A percentile compares a stretch with the other conserved stretches of the same genome.
phyloP scores from a whole-genome alignment of 1,140 invertebrate species.

The Hesperophylax magnus region DNA sequence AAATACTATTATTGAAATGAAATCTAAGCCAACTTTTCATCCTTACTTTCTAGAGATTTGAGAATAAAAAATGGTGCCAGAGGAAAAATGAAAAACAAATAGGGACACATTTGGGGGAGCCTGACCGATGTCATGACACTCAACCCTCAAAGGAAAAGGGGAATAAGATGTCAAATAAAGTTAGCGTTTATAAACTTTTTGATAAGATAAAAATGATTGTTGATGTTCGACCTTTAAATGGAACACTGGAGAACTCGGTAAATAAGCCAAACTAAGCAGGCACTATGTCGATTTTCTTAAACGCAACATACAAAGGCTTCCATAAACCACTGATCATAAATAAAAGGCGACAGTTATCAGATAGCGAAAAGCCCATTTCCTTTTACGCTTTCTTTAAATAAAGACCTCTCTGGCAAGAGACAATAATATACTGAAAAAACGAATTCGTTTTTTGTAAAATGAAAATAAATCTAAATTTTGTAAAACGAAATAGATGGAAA shows the following conservation, averaged over 20 bases:
- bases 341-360: constrained; percentile 27
- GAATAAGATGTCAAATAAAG: background rate
- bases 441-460: background rate
- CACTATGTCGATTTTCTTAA: background rate
- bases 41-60: background rate
- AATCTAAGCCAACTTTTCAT: background rate
- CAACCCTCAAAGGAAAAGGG: too few species aligned
- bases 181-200: background rate
- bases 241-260: background rate
- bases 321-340: constrained; percentile 19
- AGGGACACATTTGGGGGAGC: too few species aligned
- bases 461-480: background rate
- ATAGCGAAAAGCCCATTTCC: constrained; percentile 21
- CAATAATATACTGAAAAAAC: background rate
- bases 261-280: background rate
- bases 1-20: background rate
- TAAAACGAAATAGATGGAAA: background rate
- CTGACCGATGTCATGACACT: too few species aligned
- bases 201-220: background rate
- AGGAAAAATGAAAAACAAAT: background rate
- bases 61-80: background rate
- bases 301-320: constrained; percentile 12
- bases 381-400: background rate
- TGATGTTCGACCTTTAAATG: background rate
- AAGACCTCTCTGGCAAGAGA: background rate